Conservation (phyloP, 2,888 invertebrate genomes). For the Tachystola acroxantha region DNA sequence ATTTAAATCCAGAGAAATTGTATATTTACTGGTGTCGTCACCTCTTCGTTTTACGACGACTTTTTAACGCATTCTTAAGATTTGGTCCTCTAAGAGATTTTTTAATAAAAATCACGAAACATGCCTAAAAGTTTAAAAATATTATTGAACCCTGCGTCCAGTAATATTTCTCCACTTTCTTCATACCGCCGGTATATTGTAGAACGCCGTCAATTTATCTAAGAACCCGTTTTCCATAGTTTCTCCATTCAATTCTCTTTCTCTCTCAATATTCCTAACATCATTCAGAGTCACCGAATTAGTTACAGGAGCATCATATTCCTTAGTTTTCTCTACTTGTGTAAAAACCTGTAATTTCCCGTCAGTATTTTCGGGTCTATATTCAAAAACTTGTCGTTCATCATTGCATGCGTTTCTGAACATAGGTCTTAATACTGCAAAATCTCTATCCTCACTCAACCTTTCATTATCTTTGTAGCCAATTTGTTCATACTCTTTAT, state of each 20-base stretch:
- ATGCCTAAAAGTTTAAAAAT: conserved; percentile 1
- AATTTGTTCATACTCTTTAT: conserved; percentile 21
- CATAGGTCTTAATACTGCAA: conserved; percentile 39
- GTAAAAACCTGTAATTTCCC: conserved; percentile 60
- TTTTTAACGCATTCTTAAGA: no score
- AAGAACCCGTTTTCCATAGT: conserved; percentile 50
- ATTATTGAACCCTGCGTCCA: conserved; percentile 2
- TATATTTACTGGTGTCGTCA: no score
- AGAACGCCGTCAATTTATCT: conserved; percentile 55
- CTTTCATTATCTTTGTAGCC: conserved; percentile 28
- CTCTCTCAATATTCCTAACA: conserved; percentile 44
- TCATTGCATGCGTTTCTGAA: conserved; percentile 23
- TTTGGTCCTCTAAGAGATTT: not conserved
- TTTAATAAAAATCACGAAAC: not conserved
- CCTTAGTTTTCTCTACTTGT: conserved; percentile 47
- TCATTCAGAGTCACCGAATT: conserved; percentile 33
- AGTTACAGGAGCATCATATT: conserved; percentile 27
- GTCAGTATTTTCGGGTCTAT: conserved; percentile 43
- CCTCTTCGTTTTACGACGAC: no score
- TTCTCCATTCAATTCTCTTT: conserved; percentile 36
- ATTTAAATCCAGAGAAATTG: no score
- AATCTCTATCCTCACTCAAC: conserved; percentile 31
- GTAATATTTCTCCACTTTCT: conserved; percentile 7
- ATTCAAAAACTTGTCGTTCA: conserved; percentile 23
- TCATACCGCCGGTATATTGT: conserved; percentile 57